Evolutionary conservation across 2,888 invertebrate genomes (phyloP).

Genomic region (Nymphalis polychloros): DNA sequence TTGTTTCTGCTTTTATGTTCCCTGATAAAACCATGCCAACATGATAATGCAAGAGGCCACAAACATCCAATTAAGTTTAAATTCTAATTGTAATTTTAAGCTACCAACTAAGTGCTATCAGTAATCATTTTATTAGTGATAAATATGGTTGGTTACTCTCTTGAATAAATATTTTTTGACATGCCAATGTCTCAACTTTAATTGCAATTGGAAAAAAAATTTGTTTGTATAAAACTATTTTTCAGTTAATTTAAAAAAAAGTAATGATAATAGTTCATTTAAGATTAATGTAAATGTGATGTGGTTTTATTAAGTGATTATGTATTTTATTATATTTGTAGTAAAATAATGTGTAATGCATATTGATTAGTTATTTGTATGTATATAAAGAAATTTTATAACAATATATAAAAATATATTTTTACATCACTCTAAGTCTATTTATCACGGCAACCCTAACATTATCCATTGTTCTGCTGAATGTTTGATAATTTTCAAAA

Average conservation of each 20-base stretch:
- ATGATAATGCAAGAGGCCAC: not conserved
- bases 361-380: slow-evolving; percentile 1
- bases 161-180: not conserved
- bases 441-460: slow-evolving; percentile 20
- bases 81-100: too few relatives aligned
- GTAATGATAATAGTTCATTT: not conserved
- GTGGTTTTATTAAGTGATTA: not conserved
- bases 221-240: not conserved
- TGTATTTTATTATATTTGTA: not conserved
- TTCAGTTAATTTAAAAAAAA: not conserved
- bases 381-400: slow-evolving; percentile 18
- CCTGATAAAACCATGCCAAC: not conserved
- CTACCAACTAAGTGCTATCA: too few relatives aligned
- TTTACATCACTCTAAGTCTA: slow-evolving; percentile 15
- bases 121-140: too few relatives aligned
- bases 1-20: not conserved
- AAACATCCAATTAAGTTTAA: too few relatives aligned
- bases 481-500: not conserved
- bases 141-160: not conserved
- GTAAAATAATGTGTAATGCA: not conserved
- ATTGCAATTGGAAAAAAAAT: not conserved
- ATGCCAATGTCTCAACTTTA: too few relatives aligned
- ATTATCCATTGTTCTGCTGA: not conserved
- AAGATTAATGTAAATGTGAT: slow-evolving; percentile 1
- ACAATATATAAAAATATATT: slow-evolving; percentile 29